phyloP scores from a whole-genome alignment of 2,797 vertebrate genomes.

The Decapterus maruadsi region DNA sequence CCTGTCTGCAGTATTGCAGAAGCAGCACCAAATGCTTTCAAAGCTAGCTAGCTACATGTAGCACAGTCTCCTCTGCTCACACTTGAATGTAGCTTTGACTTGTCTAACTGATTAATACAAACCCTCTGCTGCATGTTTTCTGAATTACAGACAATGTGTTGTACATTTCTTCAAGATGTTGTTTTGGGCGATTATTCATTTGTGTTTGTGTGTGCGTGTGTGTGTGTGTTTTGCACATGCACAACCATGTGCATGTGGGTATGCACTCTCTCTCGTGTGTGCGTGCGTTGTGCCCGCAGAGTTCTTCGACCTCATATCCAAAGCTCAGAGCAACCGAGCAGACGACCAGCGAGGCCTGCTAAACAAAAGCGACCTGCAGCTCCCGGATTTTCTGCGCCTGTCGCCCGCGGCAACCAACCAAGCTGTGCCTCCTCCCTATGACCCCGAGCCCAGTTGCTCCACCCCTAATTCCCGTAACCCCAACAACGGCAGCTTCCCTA shows the following conservation, averaged over 20 bases:
- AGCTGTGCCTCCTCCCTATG: slow-evolving; percentile 43
- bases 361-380: slow-evolving; percentile 95
- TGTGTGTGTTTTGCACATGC: slow-evolving; percentile 2
- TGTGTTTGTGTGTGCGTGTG: slow-evolving; percentile 42
- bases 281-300: slow-evolving; percentile 83
- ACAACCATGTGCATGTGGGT: slow-evolving; percentile 7
- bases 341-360: slow-evolving; percentile 99
- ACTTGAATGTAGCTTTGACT: slow-evolving; percentile 76
- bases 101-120: slow-evolving; percentile 73
- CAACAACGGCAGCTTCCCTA: slow-evolving; percentile 72
- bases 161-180: slow-evolving; percentile 11
- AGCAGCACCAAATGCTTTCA: slow-evolving; percentile 68
- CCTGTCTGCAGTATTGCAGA: slow-evolving; percentile 64
- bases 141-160: slow-evolving; percentile 20
- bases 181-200: slow-evolving; percentile 36
- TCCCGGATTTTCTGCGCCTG: slow-evolving; percentile 96
- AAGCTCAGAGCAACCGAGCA: slow-evolving; percentile 98
- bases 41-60: slow-evolving; percentile 75
- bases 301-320: slow-evolving; percentile 99
- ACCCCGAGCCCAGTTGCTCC: slow-evolving; percentile 79
- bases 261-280: slow-evolving; percentile 14
- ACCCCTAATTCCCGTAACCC: slow-evolving; percentile 74
- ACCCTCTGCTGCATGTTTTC: slow-evolving; percentile 68
- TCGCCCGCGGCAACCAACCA: slow-evolving; percentile 68
- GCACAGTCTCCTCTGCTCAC: slow-evolving; percentile 67